Evolutionary conservation across 2,888 invertebrate genomes (phyloP), one percentile per base, ranked within the genome.

Genomic region (Chrysolina oricalcia): DNA sequence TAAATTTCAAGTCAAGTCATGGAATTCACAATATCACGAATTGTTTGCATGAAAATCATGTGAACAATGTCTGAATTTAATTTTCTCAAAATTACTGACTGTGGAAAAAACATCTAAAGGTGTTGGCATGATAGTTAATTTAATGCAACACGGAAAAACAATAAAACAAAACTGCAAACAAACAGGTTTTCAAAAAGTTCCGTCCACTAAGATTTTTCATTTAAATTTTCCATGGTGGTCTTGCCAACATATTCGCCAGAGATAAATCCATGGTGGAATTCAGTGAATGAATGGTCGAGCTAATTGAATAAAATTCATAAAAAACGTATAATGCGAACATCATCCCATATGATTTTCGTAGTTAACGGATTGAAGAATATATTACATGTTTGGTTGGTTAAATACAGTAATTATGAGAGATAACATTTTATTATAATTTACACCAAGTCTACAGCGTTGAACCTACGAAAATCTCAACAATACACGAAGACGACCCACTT

Each of bases 291-390:
- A 0, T 59, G 59, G 15, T 27, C 59, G 9, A 10, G 15, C 35
- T 59, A 27, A 59, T n/a, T 35, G 35, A 35, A 59, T 59, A n/a
- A 59, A 27, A 59, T 59, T 59, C 10, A n/a, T 50, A 17, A 19
- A 19, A 46, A 50, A 19, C 8, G 19, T 50, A 50, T 43, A 43
- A 43, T 43, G 43, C 15, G 13, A 15, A 43, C 43, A 63, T 63
- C 40, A 63, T 40, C 46, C 65, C 50, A 48, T 67, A 53, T 40
- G 35, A n/a, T 68, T 68, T 53, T 53, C 41, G 11, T 40, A 41
- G 41, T 68, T 68, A 68, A 68, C 53, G 68, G 67, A 67, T 50
- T 50, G 19, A 67, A 21, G 66, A 48, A 66, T 67, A 67, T 53
- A 68, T 68, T 68, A 68, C 21, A 35, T 68, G 17, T 21, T 53